Base-by-base conservation (phyloP, 2,113 vertebrate genomes). In the human region DNA sequence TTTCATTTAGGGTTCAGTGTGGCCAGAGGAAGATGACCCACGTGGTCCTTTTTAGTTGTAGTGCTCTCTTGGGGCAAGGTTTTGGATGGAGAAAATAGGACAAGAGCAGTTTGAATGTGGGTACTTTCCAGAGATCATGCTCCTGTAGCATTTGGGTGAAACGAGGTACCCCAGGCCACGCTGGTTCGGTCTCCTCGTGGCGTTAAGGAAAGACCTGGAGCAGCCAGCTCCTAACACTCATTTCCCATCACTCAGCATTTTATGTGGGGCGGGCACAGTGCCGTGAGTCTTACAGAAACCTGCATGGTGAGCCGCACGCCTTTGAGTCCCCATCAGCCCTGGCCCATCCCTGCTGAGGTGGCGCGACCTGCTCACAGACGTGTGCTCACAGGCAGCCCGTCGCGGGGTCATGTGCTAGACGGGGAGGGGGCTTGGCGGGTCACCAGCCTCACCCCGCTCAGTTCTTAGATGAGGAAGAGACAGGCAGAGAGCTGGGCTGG, bases 241-340 rank as follows among this genome's bases (percentile, higher is more conserved):
- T 79, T 89, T 97, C 87, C 85, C 27, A 87, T 96, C 82, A 8
- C 97, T 98, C 97, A 96, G 98, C 95, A n/a, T 35, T 95, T 61
- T 97, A 57, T 27, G 45, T 40, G 64, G 92, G 96, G 95, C 84
- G 86, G 94, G 98, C 94, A 97, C 86, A 48, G 76, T 93, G 96
- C 95, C 73, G 38, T 7, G 66, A 32, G 94, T 98, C 97, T 50
- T 97, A 97, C 98, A 89, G 96, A 90, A 97, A 97, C 98, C 96
- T 0, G 98, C 61, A 81, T 13, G 45, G 75, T 45, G 73, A 92
- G 6, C 94, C 96, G 91, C 98, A 76, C 7, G 22, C 92, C 64
- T 95, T 91, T 55, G 88, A 96, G 97, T 97, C 84, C 96, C 82
- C 0, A 66, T 48, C 91, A 83, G 95, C 94, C 81, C 94, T 7